Base-by-base conservation (phyloP, 1,140 invertebrate species). In the Heliconius hewitsoni region DNA sequence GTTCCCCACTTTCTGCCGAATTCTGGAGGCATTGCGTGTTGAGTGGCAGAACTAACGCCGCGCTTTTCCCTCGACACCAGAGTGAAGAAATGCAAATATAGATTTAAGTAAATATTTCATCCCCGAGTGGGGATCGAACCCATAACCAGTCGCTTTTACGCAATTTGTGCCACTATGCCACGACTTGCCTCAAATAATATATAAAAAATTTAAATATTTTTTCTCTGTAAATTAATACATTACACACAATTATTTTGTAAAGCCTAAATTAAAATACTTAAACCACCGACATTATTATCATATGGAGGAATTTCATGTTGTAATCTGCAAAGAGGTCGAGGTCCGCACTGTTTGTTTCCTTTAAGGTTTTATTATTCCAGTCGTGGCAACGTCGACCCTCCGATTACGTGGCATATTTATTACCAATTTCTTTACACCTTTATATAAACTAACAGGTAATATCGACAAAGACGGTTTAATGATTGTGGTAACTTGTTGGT, bases 281-380 rank as follows among this genome's bases (percentile, higher is more conserved):
- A 60, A 3, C 27, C 9, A 30, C 27, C n/a, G n/a, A 23, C 27
- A 71, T 34, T 46, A 71, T 78, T 80, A 76, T 73, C 27, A 73
- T 80, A 77, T 30, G 39, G 30, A 74, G 78, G 74, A 82, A 80
- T 81, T 79, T 82, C 66, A 82, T 90, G 89, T 91, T 85, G 91
- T 90, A 91, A 90, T 83, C 77, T 74, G 82, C 85, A 91, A 90
- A 81, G 87, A 88, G 90, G 91, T 93, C 91, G 91, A 93, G 91
- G 91, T 84, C 73, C 66, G 27, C 27, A 73, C 73, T 84, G 83
- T 87, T 87, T 88, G 85, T 91, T 92, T 89, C 91, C 89, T 91
- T 86, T 81, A 86, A 87, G 77, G 80, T 84, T 89, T 88, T 86
- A 86, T 82, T 86, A 92, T 92, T 90, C 90, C 72, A 81, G 60